Evolutionary conservation across 2,888 invertebrate genomes (phyloP).

Genomic region (Nemoura dubitans): DNA sequence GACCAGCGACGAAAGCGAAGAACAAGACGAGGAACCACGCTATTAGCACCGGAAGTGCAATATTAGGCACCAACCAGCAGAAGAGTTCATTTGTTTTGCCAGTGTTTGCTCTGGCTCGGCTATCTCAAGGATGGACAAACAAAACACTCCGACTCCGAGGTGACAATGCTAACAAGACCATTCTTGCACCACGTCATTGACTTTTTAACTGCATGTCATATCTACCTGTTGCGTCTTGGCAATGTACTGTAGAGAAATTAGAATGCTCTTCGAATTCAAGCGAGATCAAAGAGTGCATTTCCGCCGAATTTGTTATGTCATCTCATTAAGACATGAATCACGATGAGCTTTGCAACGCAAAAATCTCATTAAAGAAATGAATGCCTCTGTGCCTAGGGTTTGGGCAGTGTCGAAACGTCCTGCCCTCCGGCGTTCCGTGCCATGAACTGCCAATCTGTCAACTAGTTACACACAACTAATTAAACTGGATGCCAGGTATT

Average conservation of each 20-base stretch:
- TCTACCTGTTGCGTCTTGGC: background rate
- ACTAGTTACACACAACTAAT: background rate
- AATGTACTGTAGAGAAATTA: background rate
- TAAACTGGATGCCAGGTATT: background rate
- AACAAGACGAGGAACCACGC: slow-evolving; percentile 47
- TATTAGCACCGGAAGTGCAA: slow-evolving; percentile 50
- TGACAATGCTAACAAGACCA: background rate
- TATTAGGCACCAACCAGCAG: slow-evolving; percentile 37
- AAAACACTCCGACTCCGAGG: background rate
- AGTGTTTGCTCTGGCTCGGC: slow-evolving; percentile 23
- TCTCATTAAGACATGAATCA: background rate
- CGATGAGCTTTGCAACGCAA: background rate
- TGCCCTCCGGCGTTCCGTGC: background rate
- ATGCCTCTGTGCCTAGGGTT: background rate
- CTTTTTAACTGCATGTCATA: background rate
- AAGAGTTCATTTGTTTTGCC: slow-evolving; percentile 40
- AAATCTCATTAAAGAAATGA: background rate
- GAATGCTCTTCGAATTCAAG: background rate
- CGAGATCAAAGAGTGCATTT: slow-evolving; percentile 4
- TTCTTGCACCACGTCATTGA: background rate
- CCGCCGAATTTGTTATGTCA: slow-evolving; percentile 12
- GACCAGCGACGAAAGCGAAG: background rate
- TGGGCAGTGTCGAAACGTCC: background rate
- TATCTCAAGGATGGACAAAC: slow-evolving; percentile 13
- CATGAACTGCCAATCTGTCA: background rate